Evolutionary conservation across 2,797 vertebrate genomes (phyloP).

Genomic region (Scleropages formosus): DNA sequence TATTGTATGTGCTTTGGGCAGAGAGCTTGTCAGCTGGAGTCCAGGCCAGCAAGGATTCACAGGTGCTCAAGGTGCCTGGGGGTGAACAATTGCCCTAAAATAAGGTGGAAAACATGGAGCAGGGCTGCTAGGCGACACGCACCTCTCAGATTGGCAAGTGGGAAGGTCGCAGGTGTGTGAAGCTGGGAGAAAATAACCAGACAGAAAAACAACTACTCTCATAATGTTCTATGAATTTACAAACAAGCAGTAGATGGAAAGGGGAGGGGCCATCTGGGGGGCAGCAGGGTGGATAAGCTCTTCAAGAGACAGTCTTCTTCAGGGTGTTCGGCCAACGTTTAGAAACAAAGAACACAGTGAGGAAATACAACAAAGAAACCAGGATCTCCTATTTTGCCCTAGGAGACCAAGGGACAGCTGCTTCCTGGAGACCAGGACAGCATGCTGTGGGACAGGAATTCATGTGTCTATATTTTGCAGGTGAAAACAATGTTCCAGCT

Average conservation of each 20-base stretch:
- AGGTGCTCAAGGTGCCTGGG: slow-evolving; percentile 21
- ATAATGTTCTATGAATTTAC: slow-evolving; percentile 35
- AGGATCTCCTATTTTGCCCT: slow-evolving; percentile 29
- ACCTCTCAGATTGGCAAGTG: slow-evolving; percentile 1
- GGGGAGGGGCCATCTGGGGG: not conserved
- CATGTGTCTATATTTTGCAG: slow-evolving; percentile 32
- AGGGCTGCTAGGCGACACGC: slow-evolving; percentile 26
- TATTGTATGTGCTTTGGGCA: not conserved
- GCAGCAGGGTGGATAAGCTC: not conserved
- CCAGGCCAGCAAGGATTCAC: slow-evolving; percentile 28
- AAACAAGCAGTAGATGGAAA: slow-evolving; percentile 10
- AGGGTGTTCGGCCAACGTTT: slow-evolving; percentile 38
- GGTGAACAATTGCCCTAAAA: slow-evolving; percentile 35
- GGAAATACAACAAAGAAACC: slow-evolving; percentile 27
- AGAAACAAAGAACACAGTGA: slow-evolving; percentile 33
- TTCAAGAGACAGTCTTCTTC: slow-evolving; percentile 11
- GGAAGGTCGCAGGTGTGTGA: slow-evolving; percentile 41
- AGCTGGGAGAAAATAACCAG: slow-evolving; percentile 29
- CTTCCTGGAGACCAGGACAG: slow-evolving; percentile 31
- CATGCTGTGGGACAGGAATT: not conserved
- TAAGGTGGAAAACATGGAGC: slow-evolving; percentile 33
- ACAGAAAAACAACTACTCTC: slow-evolving; percentile 25
- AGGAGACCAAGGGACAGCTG: slow-evolving; percentile 28
- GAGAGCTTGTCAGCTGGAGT: not conserved
- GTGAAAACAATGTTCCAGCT: slow-evolving; percentile 27